Conservation (phyloP, 2,797 vertebrate genomes). For the Melanotaenia boesemani region DNA sequence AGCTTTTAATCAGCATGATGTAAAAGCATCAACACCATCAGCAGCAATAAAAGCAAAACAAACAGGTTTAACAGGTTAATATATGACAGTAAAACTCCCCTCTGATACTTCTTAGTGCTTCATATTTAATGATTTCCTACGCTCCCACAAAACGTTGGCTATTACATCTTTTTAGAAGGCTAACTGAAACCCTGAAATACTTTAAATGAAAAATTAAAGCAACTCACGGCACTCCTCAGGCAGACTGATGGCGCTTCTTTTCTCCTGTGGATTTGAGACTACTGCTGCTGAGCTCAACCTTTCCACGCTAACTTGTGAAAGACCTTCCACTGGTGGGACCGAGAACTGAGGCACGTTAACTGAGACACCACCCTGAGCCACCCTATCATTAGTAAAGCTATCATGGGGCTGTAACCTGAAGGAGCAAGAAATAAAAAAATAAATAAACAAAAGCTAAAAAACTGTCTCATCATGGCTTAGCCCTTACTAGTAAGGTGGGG, state of each 20-base stretch:
- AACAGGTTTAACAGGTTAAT: constrained; percentile 8
- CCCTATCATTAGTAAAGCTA: neutral
- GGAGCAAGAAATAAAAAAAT: neutral
- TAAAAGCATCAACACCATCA: no score
- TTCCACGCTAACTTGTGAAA: constrained; percentile 58
- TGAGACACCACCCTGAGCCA: constrained; percentile 35
- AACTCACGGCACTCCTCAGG: constrained; percentile 89
- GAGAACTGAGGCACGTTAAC: constrained; percentile 70
- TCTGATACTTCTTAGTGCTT: no score
- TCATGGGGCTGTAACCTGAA: constrained; percentile 22
- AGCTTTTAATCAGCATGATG: no score
- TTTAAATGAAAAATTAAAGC: neutral
- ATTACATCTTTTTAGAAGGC: no score
- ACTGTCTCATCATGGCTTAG: neutral
- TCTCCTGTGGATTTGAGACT: constrained; percentile 69
- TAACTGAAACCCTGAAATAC: neutral
- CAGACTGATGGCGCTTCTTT: constrained; percentile 83
- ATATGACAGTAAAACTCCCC: neutral
- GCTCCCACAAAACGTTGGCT: neutral
- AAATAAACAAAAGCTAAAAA: neutral
- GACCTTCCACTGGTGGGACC: constrained; percentile 33
- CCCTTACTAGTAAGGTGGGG: neutral
- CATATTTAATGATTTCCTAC: neutral
- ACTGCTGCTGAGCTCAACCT: constrained; percentile 25
- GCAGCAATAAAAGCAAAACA: neutral